Evolutionary conservation across 2,888 invertebrate genomes (phyloP), one percentile per base, ranked within the genome.

Genomic region (Cancer borealis): DNA sequence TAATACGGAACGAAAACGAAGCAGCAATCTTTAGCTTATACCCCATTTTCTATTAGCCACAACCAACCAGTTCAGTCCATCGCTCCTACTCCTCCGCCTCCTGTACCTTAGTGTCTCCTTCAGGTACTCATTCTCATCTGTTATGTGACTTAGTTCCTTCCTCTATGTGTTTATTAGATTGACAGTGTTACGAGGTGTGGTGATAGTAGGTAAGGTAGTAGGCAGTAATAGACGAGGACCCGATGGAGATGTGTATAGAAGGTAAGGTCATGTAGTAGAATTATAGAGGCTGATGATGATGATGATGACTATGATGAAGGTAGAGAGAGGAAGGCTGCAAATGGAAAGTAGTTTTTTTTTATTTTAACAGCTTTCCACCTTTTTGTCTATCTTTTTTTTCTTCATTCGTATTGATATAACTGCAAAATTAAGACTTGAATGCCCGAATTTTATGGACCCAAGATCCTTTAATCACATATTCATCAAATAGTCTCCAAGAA

Each of bases 381-480:
- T 21, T 21, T 21, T 4, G 60, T 21, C 21, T 60, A 17, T 17
- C 3, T 60, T 60, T 60, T 60, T 21, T 60, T 21, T 60, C 17
- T 79, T 10, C 73, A 26, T 30, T 79, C 26, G 26, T 26, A n/a
- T 30, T n/a, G n/a, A 30, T 10, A 79, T 26, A 26, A 79, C 73
- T 5, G 60, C 21, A 79, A 79, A 79, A n/a, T 8, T n/a, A 10
- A 26, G 73, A 10, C 73, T 26, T 21, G 73, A 79, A 79, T 79
- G 26, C 73, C 73, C 8, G 4, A n/a, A 26, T 79, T 79, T 79
- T 79, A 6, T 10, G 26, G n/a, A 26, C 73, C 73, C 26, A 26
- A 14, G 73, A 79, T 10, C 26, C 26, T 30, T 79, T 79, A 79
- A 79, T 79, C 73, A 79, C 73, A 79, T 79, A 79, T 79, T 79